Conservation (phyloP, 2,888 invertebrate genomes). For the Nysson spinosus region DNA sequence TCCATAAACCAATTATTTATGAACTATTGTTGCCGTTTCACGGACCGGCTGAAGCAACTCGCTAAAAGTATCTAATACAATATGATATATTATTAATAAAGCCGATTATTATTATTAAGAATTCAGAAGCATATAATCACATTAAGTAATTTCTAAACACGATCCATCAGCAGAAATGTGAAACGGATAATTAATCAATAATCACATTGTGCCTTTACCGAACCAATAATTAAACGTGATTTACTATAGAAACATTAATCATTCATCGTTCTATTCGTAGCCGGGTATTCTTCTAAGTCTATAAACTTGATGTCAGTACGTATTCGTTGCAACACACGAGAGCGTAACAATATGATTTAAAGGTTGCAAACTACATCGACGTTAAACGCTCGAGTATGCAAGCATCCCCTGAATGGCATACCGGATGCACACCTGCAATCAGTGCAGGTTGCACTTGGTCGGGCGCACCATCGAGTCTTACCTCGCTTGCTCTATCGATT, state of each 20-base stretch:
- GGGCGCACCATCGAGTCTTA: constrained; percentile 20
- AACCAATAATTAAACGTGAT: constrained; percentile 47
- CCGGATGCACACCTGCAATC: constrained; percentile 66
- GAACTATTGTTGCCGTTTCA: too few species aligned
- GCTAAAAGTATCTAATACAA: constrained; percentile 14
- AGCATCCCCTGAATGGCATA: constrained; percentile 53
- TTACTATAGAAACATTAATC: constrained; percentile 32
- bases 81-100: constrained; percentile 8
- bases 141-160: constrained; percentile 40
- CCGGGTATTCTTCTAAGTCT: constrained; percentile 33
- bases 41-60: neutral
- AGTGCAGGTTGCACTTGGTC: constrained; percentile 48
- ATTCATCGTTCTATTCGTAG: constrained; percentile 44
- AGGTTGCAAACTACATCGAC: constrained; percentile 43
- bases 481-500: constrained; percentile 11
- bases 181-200: constrained; percentile 42
- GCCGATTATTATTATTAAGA: constrained; percentile 19
- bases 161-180: constrained; percentile 19
- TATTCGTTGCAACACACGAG: constrained; percentile 47
- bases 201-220: constrained; percentile 26
- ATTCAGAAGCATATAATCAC: constrained; percentile 16
- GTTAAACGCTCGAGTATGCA: constrained; percentile 46
- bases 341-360: constrained; percentile 48
- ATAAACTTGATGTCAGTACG: constrained; percentile 31
- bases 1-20: too few species aligned